These are phyloP conservation scores for Sitophilus oryzae DNA, from an alignment of 1,140 invertebrate genomes.

Conservation along the genomic window DNA sequence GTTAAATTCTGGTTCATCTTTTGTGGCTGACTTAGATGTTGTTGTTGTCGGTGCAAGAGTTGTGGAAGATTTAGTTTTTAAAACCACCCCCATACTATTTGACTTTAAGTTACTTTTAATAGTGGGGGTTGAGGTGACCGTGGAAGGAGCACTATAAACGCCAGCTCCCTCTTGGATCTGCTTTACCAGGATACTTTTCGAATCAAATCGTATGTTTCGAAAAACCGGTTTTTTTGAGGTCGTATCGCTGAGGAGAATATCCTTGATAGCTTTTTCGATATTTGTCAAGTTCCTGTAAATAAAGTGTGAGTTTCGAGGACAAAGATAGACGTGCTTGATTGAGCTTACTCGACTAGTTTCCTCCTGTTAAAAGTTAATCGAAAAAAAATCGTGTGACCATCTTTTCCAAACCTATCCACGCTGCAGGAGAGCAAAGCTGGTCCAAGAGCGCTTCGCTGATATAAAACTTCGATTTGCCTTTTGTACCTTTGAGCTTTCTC, in stretches of 20 bases:
- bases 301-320: too few species aligned
- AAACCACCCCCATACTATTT: constrained; percentile 46
- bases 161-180: constrained; percentile 49
- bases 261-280: constrained; percentile 61
- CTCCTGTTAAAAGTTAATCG: constrained; percentile 65
- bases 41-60: constrained; percentile 8
- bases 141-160: constrained; percentile 41
- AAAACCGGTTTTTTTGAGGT: constrained; percentile 58
- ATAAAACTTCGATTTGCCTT: constrained; percentile 45
- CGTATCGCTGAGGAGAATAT: constrained; percentile 61
- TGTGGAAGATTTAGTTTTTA: constrained; percentile 47
- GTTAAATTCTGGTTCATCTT: constrained; percentile 47
- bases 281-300: constrained; percentile 54
- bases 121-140: constrained; percentile 29
- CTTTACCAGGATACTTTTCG: constrained; percentile 57
- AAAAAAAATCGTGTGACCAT: constrained; percentile 67
- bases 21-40: constrained; percentile 13
- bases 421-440: constrained; percentile 57
- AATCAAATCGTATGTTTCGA: constrained; percentile 61
- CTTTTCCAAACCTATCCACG: constrained; percentile 64
- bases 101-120: constrained; percentile 24
- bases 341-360: constrained; percentile 59
- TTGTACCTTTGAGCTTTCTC: constrained; percentile 58
- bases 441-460: constrained; percentile 52
- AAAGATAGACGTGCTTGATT: background rate